These are phyloP conservation scores for Typhlomys cinereus DNA, from an alignment of 2,113 vertebrate species.

Conservation along the genomic window DNA sequence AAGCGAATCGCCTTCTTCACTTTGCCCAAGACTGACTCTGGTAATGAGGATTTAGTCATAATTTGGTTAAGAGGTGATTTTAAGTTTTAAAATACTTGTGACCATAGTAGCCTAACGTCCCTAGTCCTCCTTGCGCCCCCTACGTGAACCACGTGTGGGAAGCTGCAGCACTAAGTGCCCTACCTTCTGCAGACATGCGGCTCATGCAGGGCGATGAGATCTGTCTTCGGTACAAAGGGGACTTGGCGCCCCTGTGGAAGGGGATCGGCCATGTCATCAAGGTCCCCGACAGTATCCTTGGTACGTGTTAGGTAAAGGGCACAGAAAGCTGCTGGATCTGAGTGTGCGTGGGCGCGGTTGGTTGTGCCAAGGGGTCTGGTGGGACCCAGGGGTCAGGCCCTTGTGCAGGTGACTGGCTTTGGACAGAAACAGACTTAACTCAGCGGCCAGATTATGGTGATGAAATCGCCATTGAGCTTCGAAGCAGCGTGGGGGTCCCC, in stretches of 20 bases:
- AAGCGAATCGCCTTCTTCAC: conserved; percentile 99
- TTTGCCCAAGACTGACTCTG: conserved; percentile 99
- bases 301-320: too few relatives aligned
- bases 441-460: conserved; percentile 95
- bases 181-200: conserved; percentile 92
- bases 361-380: background rate
- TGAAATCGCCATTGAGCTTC: conserved; percentile 98
- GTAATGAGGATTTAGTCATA: conserved; percentile 83
- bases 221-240: conserved; percentile 97
- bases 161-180: background rate
- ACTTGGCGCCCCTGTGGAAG: conserved; percentile 96
- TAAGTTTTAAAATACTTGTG: conserved; percentile 78
- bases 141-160: conserved; percentile 33
- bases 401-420: background rate
- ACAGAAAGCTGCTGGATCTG: too few relatives aligned
- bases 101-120: conserved; percentile 46
- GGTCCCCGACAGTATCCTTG: conserved; percentile 99
- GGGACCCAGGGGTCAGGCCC: background rate
- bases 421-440: conserved; percentile 87
- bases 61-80: conserved; percentile 75
- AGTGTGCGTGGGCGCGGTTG: too few relatives aligned
- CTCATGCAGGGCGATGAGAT: conserved; percentile 99
- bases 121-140: conserved; percentile 62
- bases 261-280: conserved; percentile 99
- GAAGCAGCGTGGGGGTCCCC: conserved; percentile 96